Conservation (phyloP, 2,797 vertebrate genomes). For the Scolopax bukidnonensis region DNA sequence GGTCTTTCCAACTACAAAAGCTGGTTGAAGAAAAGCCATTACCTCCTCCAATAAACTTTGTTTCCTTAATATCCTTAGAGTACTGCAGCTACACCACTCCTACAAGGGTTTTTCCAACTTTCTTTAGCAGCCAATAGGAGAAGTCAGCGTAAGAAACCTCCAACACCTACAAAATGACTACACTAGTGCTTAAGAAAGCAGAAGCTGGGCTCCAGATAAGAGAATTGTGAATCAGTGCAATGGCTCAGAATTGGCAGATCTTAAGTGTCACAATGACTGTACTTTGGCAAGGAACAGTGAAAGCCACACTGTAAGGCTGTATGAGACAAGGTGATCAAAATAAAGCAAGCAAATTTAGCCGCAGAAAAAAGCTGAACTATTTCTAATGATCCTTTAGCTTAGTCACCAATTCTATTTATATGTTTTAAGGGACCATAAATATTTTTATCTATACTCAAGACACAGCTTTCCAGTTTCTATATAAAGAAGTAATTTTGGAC, state of each 20-base stretch:
- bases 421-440: constrained; percentile 29
- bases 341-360: background rate
- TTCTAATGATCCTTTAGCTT: constrained; percentile 38
- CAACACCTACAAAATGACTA: constrained; percentile 60
- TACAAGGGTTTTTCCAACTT: background rate
- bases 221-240: constrained; percentile 50
- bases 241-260: constrained; percentile 14
- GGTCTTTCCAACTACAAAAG: background rate
- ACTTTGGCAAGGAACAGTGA: constrained; percentile 31
- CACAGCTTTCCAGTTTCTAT: constrained; percentile 65
- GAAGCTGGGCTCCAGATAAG: constrained; percentile 23
- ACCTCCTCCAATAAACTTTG: background rate
- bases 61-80: background rate
- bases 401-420: constrained; percentile 46
- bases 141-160: background rate
- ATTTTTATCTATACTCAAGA: constrained; percentile 31
- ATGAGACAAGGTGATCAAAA: constrained; percentile 50
- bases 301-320: constrained; percentile 9
- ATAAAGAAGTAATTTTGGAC: constrained; percentile 59
- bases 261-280: constrained; percentile 5
- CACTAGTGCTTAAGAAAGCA: constrained; percentile 20
- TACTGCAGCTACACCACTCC: background rate
- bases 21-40: background rate
- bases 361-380: background rate
- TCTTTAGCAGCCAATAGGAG: constrained; percentile 7